These are phyloP conservation scores for Agriopis aurantiaria DNA, from an alignment of 2,888 invertebrate genomes.

Conservation along the genomic window DNA sequence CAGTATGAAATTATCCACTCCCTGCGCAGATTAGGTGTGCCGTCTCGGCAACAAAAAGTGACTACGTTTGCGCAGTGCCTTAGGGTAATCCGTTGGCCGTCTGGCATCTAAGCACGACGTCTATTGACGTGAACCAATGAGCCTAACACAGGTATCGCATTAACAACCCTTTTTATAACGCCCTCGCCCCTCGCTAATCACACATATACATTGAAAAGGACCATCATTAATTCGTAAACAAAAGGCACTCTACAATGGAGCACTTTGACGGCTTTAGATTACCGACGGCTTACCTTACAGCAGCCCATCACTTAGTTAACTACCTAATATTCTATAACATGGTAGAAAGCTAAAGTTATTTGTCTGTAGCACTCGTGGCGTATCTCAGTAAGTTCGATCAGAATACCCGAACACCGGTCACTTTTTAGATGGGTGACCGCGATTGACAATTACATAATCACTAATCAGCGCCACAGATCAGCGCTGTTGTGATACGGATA, in stretches of 20 bases:
- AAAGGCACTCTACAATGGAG: constrained; percentile 9
- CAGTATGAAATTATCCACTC: not conserved
- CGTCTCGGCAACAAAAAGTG: too few relatives aligned
- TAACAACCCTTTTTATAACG: constrained; percentile 44
- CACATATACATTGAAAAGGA: not conserved
- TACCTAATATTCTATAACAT: not conserved
- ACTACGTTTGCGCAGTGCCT: too few relatives aligned
- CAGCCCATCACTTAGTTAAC: not conserved
- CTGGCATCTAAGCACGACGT: constrained; percentile 16
- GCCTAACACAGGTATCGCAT: constrained; percentile 45
- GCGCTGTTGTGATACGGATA: not conserved
- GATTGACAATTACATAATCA: not conserved
- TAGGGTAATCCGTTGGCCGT: constrained; percentile 44
- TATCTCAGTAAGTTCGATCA: too few relatives aligned
- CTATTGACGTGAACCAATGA: constrained; percentile 44
- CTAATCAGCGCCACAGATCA: too few relatives aligned
- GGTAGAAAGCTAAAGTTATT: not conserved
- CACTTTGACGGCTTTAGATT: constrained; percentile 5
- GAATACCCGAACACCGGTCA: not conserved
- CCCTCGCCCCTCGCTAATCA: constrained; percentile 31
- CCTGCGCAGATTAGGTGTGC: too few relatives aligned
- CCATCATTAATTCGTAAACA: constrained; percentile 29
- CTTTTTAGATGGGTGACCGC: not conserved
- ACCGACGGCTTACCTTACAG: not conserved
- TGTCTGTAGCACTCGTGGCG: too few relatives aligned